phyloP scores from a whole-genome alignment of 2,113 vertebrate species.

The Mastomys natalensis region DNA sequence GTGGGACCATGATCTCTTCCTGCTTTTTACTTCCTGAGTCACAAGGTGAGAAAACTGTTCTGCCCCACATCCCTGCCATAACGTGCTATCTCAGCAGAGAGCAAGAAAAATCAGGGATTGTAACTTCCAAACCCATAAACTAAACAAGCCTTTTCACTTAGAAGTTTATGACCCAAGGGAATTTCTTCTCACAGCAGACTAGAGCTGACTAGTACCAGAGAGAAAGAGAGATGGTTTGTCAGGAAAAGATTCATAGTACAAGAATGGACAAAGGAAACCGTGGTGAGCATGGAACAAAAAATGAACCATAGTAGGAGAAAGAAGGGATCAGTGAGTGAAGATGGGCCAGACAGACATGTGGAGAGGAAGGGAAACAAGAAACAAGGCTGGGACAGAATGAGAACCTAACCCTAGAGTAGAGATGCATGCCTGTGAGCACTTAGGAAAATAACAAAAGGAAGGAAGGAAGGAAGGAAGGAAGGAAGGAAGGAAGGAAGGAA shows the following conservation, averaged over 20 bases:
- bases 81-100: background rate
- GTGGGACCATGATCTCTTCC: background rate
- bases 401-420: background rate
- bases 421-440: background rate
- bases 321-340: background rate
- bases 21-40: background rate
- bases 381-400: background rate
- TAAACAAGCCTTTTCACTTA: background rate
- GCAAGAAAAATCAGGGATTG: background rate
- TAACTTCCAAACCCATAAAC: background rate
- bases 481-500: fast-evolving
- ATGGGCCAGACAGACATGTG: background rate
- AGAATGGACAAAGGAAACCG: too few species aligned
- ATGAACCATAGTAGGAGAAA: background rate
- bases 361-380: background rate
- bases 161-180: background rate
- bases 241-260: background rate
- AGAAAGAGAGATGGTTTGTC: background rate
- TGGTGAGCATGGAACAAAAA: background rate
- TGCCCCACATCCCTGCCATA: background rate
- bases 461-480: fast-evolving
- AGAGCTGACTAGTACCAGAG: background rate
- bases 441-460: background rate
- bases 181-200: background rate
- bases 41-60: too few species aligned